Conservation (phyloP, 1,140 invertebrate genomes). For the Acromyrmex heyeri region DNA sequence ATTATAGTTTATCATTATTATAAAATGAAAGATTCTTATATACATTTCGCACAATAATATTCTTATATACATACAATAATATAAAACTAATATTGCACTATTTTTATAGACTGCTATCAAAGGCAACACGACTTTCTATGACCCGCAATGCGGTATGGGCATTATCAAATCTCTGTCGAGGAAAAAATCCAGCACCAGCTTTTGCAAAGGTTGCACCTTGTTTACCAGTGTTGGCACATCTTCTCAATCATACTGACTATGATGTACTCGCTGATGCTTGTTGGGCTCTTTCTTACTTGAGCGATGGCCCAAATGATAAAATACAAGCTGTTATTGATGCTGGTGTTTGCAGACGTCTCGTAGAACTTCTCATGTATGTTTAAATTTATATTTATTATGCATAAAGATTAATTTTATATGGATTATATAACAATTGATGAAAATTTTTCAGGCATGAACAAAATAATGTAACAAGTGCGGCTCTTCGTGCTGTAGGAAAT, state of each 20-base stretch:
- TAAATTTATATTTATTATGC: background rate
- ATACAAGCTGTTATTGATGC: slow-evolving; percentile 99
- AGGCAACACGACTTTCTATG: slow-evolving; percentile 95
- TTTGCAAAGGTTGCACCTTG: slow-evolving; percentile 95
- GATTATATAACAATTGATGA: background rate
- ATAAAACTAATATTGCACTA: background rate
- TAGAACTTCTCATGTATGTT: slow-evolving; percentile 96
- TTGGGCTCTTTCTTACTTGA: slow-evolving; percentile 95
- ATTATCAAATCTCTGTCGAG: slow-evolving; percentile 97
- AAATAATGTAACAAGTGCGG: slow-evolving; percentile 97
- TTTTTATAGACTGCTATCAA: slow-evolving; percentile 92
- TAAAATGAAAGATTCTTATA: background rate
- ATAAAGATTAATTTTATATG: background rate
- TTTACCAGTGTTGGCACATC: slow-evolving; percentile 94
- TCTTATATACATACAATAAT: background rate
- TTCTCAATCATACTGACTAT: slow-evolving; percentile 95
- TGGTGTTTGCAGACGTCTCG: slow-evolving; percentile 96
- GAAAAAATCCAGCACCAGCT: slow-evolving; percentile 98
- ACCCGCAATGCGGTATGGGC: slow-evolving; percentile 99
- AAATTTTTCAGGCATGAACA: slow-evolving; percentile 91
- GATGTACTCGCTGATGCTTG: slow-evolving; percentile 98
- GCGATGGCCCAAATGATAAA: slow-evolving; percentile 99
- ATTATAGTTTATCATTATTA: background rate
- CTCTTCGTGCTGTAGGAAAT: slow-evolving; percentile 97
- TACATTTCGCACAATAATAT: background rate